Evolutionary conservation across 2,888 invertebrate genomes (phyloP).

Genomic region (Clistopyga incitator): DNA sequence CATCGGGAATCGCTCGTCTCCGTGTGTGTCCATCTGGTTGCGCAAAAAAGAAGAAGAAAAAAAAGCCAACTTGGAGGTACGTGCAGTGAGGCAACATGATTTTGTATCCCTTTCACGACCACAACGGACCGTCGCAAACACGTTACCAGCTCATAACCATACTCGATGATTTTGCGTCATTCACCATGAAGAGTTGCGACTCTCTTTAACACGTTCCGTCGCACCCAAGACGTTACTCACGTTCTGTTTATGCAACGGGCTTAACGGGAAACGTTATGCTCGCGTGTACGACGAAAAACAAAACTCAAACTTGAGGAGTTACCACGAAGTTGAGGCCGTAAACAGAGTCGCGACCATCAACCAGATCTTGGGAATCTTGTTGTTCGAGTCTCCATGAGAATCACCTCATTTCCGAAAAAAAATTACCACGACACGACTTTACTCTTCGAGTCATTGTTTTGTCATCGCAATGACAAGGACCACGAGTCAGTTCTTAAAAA

Average conservation of each 20-base stretch:
- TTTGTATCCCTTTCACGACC: slow-evolving; percentile 8
- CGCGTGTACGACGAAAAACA: slow-evolving; percentile 15
- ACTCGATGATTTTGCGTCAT: slow-evolving; percentile 52
- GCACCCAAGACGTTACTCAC: slow-evolving; percentile 28
- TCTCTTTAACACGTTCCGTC: slow-evolving; percentile 13
- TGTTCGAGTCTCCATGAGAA: not conserved
- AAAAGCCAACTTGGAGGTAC: slow-evolving; percentile 11
- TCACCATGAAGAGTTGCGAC: slow-evolving; percentile 12
- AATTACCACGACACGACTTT: not conserved
- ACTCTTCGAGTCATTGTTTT: not conserved
- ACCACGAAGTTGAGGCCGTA: slow-evolving; percentile 32
- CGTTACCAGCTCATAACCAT: slow-evolving; percentile 28
- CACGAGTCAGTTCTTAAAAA: not conserved
- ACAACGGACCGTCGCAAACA: slow-evolving; percentile 10
- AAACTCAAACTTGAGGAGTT: slow-evolving; percentile 9
- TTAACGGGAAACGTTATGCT: slow-evolving; percentile 11
- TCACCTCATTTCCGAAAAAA: not conserved
- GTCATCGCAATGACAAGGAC: not conserved
- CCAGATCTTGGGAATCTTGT: slow-evolving; percentile 15
- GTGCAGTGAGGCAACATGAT: slow-evolving; percentile 27
- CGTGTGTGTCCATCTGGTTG: slow-evolving; percentile 27
- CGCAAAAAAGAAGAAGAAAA: not conserved
- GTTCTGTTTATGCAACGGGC: slow-evolving; percentile 43
- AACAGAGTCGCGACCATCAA: slow-evolving; percentile 25
- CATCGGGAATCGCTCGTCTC: not conserved